Conservation (phyloP, 2,888 invertebrate genomes). For the Lingula anatina region DNA sequence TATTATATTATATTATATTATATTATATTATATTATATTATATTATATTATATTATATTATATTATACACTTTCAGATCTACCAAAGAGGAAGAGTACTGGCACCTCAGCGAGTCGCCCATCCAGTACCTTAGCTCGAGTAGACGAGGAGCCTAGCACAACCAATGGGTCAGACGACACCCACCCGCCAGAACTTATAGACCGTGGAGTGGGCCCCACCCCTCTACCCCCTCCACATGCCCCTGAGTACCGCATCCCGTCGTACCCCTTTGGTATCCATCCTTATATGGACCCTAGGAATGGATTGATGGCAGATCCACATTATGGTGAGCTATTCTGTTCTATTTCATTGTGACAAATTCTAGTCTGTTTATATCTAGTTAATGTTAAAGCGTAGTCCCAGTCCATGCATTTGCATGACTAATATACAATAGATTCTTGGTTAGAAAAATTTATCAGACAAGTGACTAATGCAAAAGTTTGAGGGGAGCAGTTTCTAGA, state of each 20-base stretch:
- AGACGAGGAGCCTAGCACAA: constrained; percentile 34
- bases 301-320: constrained; percentile 15
- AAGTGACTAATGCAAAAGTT: no score
- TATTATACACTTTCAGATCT: constrained; percentile 15
- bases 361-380: no score
- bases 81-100: constrained; percentile 18
- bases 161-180: constrained; percentile 14
- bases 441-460: no score
- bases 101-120: constrained; percentile 23
- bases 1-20: no score
- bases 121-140: constrained; percentile 29
- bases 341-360: no score
- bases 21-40: no score
- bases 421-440: no score
- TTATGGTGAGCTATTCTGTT: not conserved
- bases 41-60: no score
- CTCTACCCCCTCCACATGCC: constrained; percentile 28
- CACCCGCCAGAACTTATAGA: constrained; percentile 33
- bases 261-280: constrained; percentile 18
- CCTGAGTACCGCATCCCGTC: constrained; percentile 18
- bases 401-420: not conserved
- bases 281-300: constrained; percentile 24
- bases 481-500: no score
- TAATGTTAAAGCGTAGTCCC: constrained; percentile 10
- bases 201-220: constrained; percentile 47